Conservation (phyloP, 92 coral and sea anemone species). For the Isaurus tuberculatus region DNA sequence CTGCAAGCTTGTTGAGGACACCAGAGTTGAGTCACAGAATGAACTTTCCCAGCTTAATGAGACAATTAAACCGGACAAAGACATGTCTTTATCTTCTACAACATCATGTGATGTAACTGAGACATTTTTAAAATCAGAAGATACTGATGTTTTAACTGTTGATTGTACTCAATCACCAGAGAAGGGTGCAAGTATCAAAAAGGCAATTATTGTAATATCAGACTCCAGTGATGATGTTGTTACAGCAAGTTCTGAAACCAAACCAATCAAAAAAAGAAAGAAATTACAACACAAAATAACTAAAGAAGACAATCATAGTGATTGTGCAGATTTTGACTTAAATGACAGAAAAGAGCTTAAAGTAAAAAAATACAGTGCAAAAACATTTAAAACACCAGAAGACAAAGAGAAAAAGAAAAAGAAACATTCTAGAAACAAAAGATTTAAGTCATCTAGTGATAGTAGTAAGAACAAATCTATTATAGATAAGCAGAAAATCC, state of each 20-base stretch:
- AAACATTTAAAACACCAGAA: neutral
- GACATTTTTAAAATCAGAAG: neutral
- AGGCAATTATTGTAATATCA: conserved; percentile 24
- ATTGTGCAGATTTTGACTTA: too few relatives aligned
- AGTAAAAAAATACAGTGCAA: neutral
- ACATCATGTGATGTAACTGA: neutral
- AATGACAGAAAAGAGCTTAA: neutral
- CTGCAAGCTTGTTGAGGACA: neutral
- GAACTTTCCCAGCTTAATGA: neutral
- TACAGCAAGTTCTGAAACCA: neutral
- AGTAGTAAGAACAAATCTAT: neutral
- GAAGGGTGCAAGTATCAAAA: conserved; percentile 4
- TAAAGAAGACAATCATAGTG: neutral
- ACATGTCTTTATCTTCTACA: neutral
- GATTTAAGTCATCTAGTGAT: neutral
- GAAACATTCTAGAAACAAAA: conserved; percentile 1
- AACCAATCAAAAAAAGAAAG: conserved; percentile 20
- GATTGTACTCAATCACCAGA: conserved; percentile 16
- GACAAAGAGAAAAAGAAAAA: neutral
- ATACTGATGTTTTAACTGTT: neutral
- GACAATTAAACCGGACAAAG: neutral
- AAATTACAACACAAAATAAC: neutral
- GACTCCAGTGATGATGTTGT: conserved; percentile 18
- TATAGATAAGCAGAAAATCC: neutral
- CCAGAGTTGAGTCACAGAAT: neutral